Evolutionary conservation across 2,113 vertebrate genomes (phyloP).

Genomic region (Laterallus jamaicensis): DNA sequence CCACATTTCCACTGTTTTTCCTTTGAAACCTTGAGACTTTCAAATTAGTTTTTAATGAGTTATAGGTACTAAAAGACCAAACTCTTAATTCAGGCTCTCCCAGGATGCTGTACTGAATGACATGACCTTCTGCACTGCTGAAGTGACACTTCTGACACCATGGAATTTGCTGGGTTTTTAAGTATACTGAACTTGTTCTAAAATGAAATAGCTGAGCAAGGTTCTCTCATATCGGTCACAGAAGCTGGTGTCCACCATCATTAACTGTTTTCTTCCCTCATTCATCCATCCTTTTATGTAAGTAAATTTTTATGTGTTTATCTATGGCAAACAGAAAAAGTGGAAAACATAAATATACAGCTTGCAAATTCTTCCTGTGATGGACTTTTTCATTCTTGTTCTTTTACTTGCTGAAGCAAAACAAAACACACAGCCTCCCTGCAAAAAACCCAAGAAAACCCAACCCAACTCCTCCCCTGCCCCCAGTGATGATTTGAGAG

Average conservation of each 20-base stretch:
- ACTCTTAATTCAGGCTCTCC: conserved; percentile 37
- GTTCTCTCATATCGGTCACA: not conserved
- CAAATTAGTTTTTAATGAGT: conserved; percentile 45
- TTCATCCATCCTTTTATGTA: not conserved
- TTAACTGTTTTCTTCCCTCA: conserved; percentile 10
- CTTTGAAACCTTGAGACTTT: conserved; percentile 32
- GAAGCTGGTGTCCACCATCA: not conserved
- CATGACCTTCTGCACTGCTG: conserved; percentile 41
- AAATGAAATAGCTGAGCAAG: not conserved
- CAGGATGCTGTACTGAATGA: conserved; percentile 29
- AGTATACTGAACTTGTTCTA: not conserved
- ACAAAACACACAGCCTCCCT: not conserved
- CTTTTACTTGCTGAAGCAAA: not conserved
- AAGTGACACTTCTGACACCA: conserved; percentile 20
- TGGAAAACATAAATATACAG: not conserved
- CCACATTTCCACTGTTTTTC: not conserved
- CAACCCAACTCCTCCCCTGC: too few relatives aligned
- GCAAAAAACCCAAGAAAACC: not conserved
- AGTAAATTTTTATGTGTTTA: not conserved
- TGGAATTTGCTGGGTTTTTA: conserved; percentile 1
- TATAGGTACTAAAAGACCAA: not conserved
- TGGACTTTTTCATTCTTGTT: not conserved
- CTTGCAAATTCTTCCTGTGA: rapidly evolving
- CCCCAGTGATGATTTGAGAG: not conserved
- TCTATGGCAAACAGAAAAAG: not conserved